These are phyloP conservation scores for Halesus radiatus DNA, from an alignment of 1,140 invertebrate genomes.

Conservation along the genomic window DNA sequence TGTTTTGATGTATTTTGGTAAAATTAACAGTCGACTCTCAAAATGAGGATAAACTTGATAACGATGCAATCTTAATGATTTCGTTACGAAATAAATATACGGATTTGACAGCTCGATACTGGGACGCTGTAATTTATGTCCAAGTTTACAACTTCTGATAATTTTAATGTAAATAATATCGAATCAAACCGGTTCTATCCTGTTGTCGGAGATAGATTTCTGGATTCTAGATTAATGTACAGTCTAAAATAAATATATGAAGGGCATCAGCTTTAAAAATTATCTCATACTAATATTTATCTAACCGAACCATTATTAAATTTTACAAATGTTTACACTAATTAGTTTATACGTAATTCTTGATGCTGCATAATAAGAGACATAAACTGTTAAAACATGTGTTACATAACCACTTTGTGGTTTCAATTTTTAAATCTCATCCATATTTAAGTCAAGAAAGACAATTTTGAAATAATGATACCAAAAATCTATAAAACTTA, in stretches of 20 bases:
- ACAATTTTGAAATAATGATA: too few species aligned
- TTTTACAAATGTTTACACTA: too few species aligned
- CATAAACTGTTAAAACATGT: too few species aligned
- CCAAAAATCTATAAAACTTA: too few species aligned
- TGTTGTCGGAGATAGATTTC: not conserved
- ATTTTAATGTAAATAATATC: constrained; percentile 33
- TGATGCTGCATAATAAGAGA: too few species aligned
- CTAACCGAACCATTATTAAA: too few species aligned
- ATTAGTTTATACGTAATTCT: too few species aligned
- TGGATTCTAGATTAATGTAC: constrained; percentile 10
- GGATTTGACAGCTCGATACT: constrained; percentile 7
- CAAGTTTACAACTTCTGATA: constrained; percentile 29
- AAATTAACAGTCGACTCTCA: too few species aligned
- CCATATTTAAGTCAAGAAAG: too few species aligned
- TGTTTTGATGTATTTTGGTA: too few species aligned
- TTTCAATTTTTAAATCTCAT: too few species aligned
- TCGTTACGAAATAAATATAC: constrained; percentile 2
- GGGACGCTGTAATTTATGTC: constrained; percentile 21
- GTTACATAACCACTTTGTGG: too few species aligned
- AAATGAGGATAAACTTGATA: not conserved
- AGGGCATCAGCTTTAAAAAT: constrained; percentile 3
- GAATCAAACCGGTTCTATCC: constrained; percentile 7
- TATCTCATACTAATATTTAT: not conserved
- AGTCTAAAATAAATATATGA: constrained; percentile 5
- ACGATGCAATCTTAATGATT: not conserved